phyloP scores from a whole-genome alignment of 1,140 invertebrate species.

The Neodiprion lecontei region DNA sequence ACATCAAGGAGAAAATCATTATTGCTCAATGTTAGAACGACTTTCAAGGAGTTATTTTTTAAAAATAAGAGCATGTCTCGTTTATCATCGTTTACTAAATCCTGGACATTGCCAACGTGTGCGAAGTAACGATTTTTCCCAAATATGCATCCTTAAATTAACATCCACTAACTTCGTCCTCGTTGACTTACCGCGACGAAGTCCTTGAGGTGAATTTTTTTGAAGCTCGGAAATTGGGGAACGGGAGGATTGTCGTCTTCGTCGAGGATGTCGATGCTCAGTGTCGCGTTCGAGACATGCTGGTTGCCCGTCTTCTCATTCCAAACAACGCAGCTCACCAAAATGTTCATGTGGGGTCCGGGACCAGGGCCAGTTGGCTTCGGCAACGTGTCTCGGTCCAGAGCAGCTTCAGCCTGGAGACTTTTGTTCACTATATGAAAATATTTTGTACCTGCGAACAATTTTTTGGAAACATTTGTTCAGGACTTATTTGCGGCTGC shows the following conservation, averaged over 20 bases:
- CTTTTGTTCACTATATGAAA: slow-evolving; percentile 40
- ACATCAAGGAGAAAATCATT: no score
- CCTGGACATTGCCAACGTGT: neutral
- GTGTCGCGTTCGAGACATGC: slow-evolving; percentile 36
- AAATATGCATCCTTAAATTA: neutral
- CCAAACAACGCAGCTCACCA: slow-evolving; percentile 49
- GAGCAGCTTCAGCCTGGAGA: slow-evolving; percentile 42
- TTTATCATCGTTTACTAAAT: no score
- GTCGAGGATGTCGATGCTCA: slow-evolving; percentile 51
- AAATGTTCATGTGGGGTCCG: slow-evolving; percentile 39
- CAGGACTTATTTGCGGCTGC: no score
- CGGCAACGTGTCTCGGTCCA: slow-evolving; percentile 44
- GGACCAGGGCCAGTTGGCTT: slow-evolving; percentile 41
- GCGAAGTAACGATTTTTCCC: no score
- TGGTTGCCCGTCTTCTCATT: slow-evolving; percentile 39
- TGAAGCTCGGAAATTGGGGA: slow-evolving; percentile 43
- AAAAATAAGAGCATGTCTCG: no score
- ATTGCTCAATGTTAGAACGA: no score
- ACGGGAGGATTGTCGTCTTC: slow-evolving; percentile 59
- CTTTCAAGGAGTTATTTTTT: no score
- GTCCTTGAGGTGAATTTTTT: slow-evolving; percentile 43
- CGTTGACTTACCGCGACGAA: slow-evolving; percentile 44
- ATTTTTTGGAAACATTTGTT: neutral
- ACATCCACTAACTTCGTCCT: neutral
- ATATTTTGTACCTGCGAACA: slow-evolving; percentile 48